Base-by-base conservation (phyloP, 1,140 invertebrate genomes). In the Brachionus plicatilis region DNA sequence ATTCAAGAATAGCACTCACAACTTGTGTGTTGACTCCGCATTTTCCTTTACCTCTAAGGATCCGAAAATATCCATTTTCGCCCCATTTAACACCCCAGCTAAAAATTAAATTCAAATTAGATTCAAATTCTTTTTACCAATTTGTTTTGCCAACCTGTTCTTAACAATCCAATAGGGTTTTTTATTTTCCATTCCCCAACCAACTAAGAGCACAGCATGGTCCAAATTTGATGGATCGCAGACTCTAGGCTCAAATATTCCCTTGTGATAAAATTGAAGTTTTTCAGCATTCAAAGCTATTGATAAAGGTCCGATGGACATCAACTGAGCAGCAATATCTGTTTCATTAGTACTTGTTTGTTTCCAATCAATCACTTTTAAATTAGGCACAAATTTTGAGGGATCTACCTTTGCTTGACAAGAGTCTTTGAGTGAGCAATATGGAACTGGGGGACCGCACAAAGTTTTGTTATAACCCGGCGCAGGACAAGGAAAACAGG, bases 271-370 rank as follows among this genome's bases (percentile, higher is more conserved):
- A 76, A 94, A 92, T 86, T 94, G 93, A 76, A 92, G 88, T 72
- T 92, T 92, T 8, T 92, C 91, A 68, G 96, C 96, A 92, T 98
- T 95, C 87, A 98, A 96, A 76, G 95, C 95, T 88, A 92, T 90
- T 14, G 90, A 90, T 68, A 92, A 86, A 11, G 96, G 96, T n/a
- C 96, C 95, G 85, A 95, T 90, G 4, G 93, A 95, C 24, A 87
- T 85, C 3, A 85, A 7, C 37, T 66, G 80, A 53, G 86, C 80
- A 0, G 88, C 88, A n/a, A 89, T 88, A 2, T 76, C 80, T 14
- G 87, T 87, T 66, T 89, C 88, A 79, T 89, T 87, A 85, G 86
- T 9, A 65, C 85, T 85, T n/a, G 88, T 85, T 4, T 87, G 87
- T 53, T 87, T 87, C 88, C 88, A 89, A 29, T 85, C 85, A 9